Conservation (phyloP, 2,797 vertebrate species). For the Phyllotis vaccarum region DNA sequence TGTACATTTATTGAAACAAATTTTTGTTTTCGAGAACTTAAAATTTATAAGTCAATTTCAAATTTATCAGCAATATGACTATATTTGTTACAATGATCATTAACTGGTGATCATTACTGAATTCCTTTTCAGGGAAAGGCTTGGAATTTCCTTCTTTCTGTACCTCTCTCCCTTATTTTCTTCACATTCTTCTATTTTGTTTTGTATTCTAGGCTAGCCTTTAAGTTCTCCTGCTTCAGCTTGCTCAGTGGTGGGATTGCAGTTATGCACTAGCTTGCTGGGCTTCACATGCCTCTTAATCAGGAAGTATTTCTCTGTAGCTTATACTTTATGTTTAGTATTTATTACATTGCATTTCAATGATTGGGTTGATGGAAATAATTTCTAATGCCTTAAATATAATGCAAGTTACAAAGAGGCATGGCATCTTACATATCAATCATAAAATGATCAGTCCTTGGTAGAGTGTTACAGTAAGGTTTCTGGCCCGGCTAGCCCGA, state of each 20-base stretch:
- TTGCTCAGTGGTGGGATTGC: background rate
- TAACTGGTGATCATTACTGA: constrained; percentile 24
- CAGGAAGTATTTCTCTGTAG: constrained; percentile 21
- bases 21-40: constrained; percentile 60
- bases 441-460: constrained; percentile 12
- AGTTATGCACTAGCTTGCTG: background rate
- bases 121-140: constrained; percentile 36
- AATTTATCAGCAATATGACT: constrained; percentile 29
- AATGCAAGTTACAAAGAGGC: constrained; percentile 36
- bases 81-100: background rate
- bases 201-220: background rate
- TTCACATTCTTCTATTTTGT: background rate
- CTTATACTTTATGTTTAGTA: background rate
- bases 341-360: background rate
- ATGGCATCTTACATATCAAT: constrained; percentile 28
- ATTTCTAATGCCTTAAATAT: constrained; percentile 59
- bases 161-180: background rate
- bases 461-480: no score
- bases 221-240: background rate
- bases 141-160: constrained; percentile 27
- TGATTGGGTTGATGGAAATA: background rate
- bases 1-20: constrained; percentile 28
- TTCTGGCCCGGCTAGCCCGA: no score
- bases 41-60: constrained; percentile 51
- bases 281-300: background rate